phyloP scores from a whole-genome alignment of 2,797 vertebrate species.

The Ambastaia sidthimunki region DNA sequence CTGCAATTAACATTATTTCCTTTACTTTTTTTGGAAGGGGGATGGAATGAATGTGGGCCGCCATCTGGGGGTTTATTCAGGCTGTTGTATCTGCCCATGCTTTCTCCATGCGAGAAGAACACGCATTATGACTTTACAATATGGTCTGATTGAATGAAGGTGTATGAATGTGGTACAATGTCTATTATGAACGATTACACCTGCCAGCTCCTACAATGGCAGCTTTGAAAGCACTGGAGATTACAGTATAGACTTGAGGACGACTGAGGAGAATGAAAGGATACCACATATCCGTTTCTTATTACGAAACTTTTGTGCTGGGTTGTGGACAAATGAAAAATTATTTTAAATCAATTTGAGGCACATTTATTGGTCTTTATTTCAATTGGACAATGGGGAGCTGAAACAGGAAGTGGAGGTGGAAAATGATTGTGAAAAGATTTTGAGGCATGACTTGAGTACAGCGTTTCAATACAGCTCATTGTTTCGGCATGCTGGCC shows the following conservation, averaged over 20 bases:
- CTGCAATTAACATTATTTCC: slow-evolving; percentile 63
- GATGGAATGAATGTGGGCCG: slow-evolving; percentile 38
- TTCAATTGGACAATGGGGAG: background rate
- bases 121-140: slow-evolving; percentile 56
- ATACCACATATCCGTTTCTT: slow-evolving; percentile 12
- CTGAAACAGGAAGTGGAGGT: background rate
- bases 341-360: background rate
- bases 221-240: slow-evolving; percentile 36
- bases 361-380: background rate
- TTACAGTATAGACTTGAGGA: background rate
- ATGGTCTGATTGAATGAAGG: slow-evolving; percentile 58
- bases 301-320: background rate
- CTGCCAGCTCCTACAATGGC: slow-evolving; percentile 48
- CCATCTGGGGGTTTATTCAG: slow-evolving; percentile 58
- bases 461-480: too few relatives aligned
- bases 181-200: slow-evolving; percentile 54
- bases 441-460: too few relatives aligned
- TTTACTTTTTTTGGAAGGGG: slow-evolving; percentile 42
- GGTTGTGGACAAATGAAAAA: background rate
- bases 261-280: slow-evolving; percentile 3
- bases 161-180: slow-evolving; percentile 50
- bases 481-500: too few relatives aligned
- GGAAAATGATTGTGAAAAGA: background rate
- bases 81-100: slow-evolving; percentile 38
- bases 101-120: slow-evolving; percentile 35